Evolutionary conservation across 2,797 vertebrate species (phyloP), one percentile per base, ranked within the genome.

Genomic region (Sarcophilus harrisii): DNA sequence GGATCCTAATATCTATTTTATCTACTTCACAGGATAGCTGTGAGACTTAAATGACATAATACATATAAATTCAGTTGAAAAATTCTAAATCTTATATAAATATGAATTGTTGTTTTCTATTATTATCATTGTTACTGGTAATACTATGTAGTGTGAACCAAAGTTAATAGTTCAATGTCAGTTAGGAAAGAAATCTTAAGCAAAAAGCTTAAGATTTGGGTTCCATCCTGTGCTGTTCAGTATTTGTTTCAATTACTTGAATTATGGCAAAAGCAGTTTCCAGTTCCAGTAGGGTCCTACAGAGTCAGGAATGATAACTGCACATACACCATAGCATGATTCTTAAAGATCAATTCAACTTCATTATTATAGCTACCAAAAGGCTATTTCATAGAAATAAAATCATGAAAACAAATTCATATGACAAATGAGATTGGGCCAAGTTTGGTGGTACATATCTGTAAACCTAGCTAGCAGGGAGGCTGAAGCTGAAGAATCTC

Each of bases 381-480:
- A 81, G 21, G 18, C 38, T 81, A 45, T 45, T 81, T 27, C 62
- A 81, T 81, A 81, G n/a, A 38, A 81, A 38, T 45, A 38, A 81
- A 81, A 45, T 87, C 38, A 87, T 45, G 24, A 49, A 87, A 45
- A 57, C n/a, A 91, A 55, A 94, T 58, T 92, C 92, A 55, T 21
- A 91, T 38, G 89, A 29, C 21, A 13, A 21, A 52, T 5, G 57
- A 3, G 18, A 28, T 52, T 55, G 1, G 2, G 21, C 11, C 4
- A 21, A 29, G 4, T 38, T 2, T 52, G 8, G 21, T 14, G 24
- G 18, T 91, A 92, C 21, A 14, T 27, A 14, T 57, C 0, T 12
- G 49, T n/a, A 11, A 21, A 0, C 2, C 10, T 1, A 1, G 6
- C 28, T 94, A 10, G 0, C 52, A 58, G 45, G 3, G 59, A 59